Conservation (phyloP, 2,797 vertebrate genomes). For the Scolopax bukidnonensis region DNA sequence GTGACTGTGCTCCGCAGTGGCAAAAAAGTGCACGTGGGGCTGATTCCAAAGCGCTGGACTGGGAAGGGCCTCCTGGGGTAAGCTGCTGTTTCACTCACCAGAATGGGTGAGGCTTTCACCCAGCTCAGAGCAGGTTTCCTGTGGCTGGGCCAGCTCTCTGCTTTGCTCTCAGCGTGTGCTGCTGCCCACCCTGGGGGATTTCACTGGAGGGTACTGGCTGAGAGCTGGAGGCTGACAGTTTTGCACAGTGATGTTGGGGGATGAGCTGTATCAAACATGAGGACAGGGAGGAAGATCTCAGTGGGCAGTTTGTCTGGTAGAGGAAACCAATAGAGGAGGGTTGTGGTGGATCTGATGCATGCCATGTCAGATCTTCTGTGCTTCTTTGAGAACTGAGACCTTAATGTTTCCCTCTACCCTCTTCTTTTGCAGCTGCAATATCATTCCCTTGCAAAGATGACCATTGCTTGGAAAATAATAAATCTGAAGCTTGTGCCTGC, state of each 20-base stretch:
- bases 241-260: background rate
- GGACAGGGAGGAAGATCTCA: background rate
- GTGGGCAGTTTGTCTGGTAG: background rate
- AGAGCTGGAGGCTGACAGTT: background rate
- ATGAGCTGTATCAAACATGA: rapidly evolving
- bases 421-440: constrained; percentile 77
- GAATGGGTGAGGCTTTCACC: background rate
- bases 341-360: background rate
- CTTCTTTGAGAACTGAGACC: background rate
- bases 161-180: background rate
- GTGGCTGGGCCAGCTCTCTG: background rate
- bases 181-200: background rate
- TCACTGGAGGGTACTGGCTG: background rate
- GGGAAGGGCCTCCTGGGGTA: constrained; percentile 95
- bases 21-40: constrained; percentile 82
- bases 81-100: background rate
- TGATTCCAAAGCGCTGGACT: constrained; percentile 91
- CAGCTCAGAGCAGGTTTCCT: background rate
- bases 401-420: background rate
- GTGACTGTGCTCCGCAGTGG: constrained; percentile 85
- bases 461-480: background rate
- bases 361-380: background rate
- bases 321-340: background rate
- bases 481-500: constrained; percentile 27
- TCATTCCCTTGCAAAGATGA: constrained; percentile 81